phyloP scores from a whole-genome alignment of 2,888 invertebrate genomes.

The Anorthoa munda region DNA sequence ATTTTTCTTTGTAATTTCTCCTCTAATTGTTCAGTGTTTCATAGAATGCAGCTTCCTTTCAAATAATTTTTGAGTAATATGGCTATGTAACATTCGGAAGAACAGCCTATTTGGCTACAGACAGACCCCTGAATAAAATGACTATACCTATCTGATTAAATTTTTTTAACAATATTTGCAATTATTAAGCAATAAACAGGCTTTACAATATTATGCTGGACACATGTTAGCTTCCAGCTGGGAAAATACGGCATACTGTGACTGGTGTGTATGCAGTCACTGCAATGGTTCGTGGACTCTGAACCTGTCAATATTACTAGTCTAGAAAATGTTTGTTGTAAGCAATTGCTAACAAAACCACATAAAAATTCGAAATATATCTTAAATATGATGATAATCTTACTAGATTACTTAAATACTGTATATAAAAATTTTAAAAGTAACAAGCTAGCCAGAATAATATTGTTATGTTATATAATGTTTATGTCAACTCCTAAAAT shows the following conservation, averaged over 20 bases:
- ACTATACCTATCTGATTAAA: slow-evolving; percentile 3
- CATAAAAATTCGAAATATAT: background rate
- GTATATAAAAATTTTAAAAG: background rate
- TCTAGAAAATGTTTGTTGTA: slow-evolving; percentile 16
- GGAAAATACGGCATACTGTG: too few species aligned
- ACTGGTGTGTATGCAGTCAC: slow-evolving; percentile 15
- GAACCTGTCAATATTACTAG: slow-evolving; percentile 20
- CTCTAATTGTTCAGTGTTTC: background rate
- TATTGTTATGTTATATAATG: background rate
- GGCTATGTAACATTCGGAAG: background rate
- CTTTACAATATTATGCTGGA: background rate
- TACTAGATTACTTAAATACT: background rate
- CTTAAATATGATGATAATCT: too few species aligned
- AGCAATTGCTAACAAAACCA: slow-evolving; percentile 21
- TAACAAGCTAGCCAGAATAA: background rate
- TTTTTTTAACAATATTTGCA: background rate
- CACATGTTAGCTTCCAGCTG: slow-evolving; percentile 1
- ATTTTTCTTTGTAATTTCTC: too few species aligned
- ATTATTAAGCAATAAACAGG: background rate
- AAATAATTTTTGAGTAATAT: background rate
- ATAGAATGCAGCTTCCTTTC: background rate
- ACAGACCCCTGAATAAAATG: background rate
- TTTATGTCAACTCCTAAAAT: slow-evolving; percentile 3
- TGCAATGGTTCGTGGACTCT: slow-evolving; percentile 11
- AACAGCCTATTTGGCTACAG: background rate